phyloP scores from a whole-genome alignment of 2,113 vertebrate genomes.

The Dicerorhinus sumatrensis region DNA sequence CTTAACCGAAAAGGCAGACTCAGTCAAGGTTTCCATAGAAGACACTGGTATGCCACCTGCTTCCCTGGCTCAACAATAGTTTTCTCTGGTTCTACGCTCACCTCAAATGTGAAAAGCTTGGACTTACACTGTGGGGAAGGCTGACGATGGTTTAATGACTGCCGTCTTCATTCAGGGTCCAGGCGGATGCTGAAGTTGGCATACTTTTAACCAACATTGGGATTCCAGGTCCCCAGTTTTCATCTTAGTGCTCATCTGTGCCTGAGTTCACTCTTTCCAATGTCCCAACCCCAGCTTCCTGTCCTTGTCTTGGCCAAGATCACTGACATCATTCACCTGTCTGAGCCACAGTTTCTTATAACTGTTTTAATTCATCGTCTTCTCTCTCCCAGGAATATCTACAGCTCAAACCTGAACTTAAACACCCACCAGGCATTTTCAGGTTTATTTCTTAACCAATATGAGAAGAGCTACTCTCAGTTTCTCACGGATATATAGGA shows the following conservation, averaged over 20 bases:
- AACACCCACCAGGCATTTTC: not conserved
- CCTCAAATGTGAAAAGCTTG: rapidly evolving
- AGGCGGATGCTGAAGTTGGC: not conserved
- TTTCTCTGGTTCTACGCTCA: not conserved
- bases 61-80: rapidly evolving
- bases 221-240: not conserved
- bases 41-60: rapidly evolving
- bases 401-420: not conserved
- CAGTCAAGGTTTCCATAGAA: too few species aligned
- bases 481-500: not conserved
- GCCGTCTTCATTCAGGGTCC: not conserved
- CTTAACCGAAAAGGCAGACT: not conserved
- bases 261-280: too few species aligned
- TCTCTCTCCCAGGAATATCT: not conserved
- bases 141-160: not conserved
- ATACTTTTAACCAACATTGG: too few species aligned
- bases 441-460: not conserved
- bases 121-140: rapidly evolving
- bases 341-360: not conserved
- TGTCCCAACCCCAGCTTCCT: not conserved
- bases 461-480: not conserved
- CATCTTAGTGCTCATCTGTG: not conserved
- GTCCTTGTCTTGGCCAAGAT: not conserved
- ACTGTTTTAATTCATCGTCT: not conserved
- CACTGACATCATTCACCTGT: not conserved